Percentiles rank a stretch among this genome's conserved stretches.
Conservation (phyloP, 2,797 vertebrate genomes). For the Capromys pilorides region DNA sequence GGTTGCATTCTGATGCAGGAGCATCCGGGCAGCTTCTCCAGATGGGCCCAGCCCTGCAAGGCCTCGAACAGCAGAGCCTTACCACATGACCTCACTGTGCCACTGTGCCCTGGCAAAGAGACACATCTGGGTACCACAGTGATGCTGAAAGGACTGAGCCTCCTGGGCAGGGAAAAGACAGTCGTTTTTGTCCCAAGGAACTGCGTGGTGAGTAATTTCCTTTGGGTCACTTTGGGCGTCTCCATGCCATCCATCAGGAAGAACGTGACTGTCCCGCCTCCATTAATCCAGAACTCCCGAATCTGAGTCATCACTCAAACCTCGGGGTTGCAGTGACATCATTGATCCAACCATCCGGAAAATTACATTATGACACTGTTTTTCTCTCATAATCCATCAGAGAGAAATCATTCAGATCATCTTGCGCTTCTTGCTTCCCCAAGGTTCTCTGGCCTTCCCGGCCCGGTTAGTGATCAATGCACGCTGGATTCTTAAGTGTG, state of each 20-base stretch:
- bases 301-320: not conserved
- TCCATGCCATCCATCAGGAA: not conserved
- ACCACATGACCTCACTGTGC: not conserved
- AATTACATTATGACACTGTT: conserved; percentile 52
- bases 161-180: not conserved
- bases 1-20: fast-evolving
- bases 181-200: not conserved
- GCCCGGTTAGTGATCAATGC: conserved; percentile 58
- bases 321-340: conserved; percentile 14
- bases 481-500: conserved; percentile 57
- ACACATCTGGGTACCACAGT: not conserved
- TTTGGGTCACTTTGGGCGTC: not conserved
- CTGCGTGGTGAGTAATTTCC: not conserved
- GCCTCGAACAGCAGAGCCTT: not conserved
- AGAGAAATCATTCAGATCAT: conserved; percentile 38
- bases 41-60: not conserved
- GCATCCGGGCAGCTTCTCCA: not conserved
- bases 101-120: not conserved
- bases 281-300: conserved; percentile 61
- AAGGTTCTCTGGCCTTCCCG: not conserved
- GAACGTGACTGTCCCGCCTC: not conserved
- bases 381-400: conserved; percentile 66
- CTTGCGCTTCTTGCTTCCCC: not conserved
- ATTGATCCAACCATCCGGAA: conserved; percentile 57
- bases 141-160: not conserved